A percentile compares a stretch with the other conserved stretches of the same genome.
These are phyloP conservation scores for Cacatua alba DNA, from an alignment of 2,113 vertebrate genomes.

Conservation along the genomic window DNA sequence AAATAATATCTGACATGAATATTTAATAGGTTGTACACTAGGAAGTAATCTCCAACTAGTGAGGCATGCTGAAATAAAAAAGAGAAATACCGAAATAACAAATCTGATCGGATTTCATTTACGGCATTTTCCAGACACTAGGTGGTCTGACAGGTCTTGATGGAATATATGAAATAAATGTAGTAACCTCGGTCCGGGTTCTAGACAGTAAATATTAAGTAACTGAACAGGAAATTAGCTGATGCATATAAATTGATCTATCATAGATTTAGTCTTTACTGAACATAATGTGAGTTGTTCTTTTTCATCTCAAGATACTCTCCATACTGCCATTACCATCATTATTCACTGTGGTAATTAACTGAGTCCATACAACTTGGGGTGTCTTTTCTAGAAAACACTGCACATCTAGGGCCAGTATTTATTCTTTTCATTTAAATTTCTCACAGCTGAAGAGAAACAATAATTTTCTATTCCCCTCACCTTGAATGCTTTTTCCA, in stretches of 20 bases:
- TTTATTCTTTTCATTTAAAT: background rate
- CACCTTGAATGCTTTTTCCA: background rate
- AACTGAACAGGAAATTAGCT: background rate
- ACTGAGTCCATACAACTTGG: background rate
- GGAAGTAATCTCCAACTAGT: conserved; percentile 55
- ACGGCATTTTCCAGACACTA: background rate
- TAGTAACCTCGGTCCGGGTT: background rate
- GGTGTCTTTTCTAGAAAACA: background rate
- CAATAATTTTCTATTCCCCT: background rate
- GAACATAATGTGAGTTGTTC: background rate
- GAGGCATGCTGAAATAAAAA: background rate
- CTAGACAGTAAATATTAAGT: background rate
- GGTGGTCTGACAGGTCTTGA: background rate
- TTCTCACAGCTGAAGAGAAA: background rate
- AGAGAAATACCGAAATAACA: conserved; percentile 19
- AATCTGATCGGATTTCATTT: conserved; percentile 1
- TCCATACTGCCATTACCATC: background rate
- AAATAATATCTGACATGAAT: conserved; percentile 72
- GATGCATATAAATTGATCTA: background rate
- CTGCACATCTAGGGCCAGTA: accelerated
- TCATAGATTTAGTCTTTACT: background rate
- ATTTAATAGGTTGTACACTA: conserved; percentile 67
- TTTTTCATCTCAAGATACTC: background rate
- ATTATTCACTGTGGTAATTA: background rate
- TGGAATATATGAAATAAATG: background rate